Conservation (phyloP, 2,113 vertebrate species). For the Pelmatolapia mariae region DNA sequence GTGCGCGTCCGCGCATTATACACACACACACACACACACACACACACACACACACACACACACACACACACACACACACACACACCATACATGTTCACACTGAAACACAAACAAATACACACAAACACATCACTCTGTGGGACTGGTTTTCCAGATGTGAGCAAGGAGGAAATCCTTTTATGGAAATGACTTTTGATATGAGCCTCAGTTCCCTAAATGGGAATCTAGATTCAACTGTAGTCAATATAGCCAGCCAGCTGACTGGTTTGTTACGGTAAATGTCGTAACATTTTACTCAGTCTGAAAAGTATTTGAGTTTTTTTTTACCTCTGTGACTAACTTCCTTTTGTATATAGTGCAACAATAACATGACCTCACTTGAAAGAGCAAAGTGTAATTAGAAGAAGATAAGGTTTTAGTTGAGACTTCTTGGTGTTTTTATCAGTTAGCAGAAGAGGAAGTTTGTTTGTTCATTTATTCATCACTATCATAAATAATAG, state of each 20-base stretch:
- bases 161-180: conserved; percentile 19
- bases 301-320: not conserved
- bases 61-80: not conserved
- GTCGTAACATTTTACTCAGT: not conserved
- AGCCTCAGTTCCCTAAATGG: not conserved
- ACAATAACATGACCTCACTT: conserved; percentile 20
- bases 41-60: not conserved
- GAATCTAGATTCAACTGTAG: not conserved
- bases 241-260: not conserved
- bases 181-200: not conserved
- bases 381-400: not conserved
- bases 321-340: not conserved
- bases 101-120: not conserved
- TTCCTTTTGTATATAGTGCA: not conserved
- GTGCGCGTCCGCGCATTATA: fast-evolving
- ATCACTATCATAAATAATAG: not conserved
- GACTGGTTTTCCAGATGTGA: not conserved
- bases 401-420: not conserved
- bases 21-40: not conserved
- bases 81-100: not conserved
- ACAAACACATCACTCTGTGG: not conserved
- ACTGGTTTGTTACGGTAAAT: not conserved
- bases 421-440: not conserved
- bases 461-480: not conserved
- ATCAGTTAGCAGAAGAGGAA: not conserved